phyloP scores from a whole-genome alignment of 2,888 invertebrate species.

The Ormyrus thymus region DNA sequence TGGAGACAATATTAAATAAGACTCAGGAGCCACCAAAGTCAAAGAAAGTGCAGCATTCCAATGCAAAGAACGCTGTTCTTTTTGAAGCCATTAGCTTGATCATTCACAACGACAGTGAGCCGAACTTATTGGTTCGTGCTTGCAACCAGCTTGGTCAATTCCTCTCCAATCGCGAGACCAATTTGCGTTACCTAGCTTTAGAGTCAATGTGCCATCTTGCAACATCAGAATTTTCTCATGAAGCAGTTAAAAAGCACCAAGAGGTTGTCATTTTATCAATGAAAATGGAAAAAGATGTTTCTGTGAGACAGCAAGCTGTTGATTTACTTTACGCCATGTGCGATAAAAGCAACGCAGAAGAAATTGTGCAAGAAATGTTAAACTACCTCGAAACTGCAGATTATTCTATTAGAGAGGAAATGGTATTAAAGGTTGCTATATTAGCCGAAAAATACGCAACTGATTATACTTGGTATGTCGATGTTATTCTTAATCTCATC shows the following conservation, averaged over 20 bases:
- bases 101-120: conserved; percentile 99
- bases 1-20: conserved; percentile 98
- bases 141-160: conserved; percentile 99
- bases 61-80: conserved; percentile 99
- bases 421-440: conserved; percentile 99
- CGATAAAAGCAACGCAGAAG: conserved; percentile 98
- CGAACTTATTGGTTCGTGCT: conserved; percentile 96
- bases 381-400: conserved; percentile 99
- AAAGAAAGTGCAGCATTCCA: conserved; percentile 99
- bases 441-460: conserved; percentile 99
- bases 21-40: conserved; percentile 99
- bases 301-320: conserved; percentile 97
- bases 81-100: conserved; percentile 99
- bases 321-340: conserved; percentile 99
- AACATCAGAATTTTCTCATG: conserved; percentile 99
- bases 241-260: conserved; percentile 99
- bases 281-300: conserved; percentile 99
- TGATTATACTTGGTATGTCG: conserved; percentile 99
- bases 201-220: conserved; percentile 99
- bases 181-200: conserved; percentile 96
- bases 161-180: conserved; percentile 97
- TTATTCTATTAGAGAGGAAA: conserved; percentile 99
- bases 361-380: conserved; percentile 99
- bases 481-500: conserved; percentile 98
- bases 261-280: conserved; percentile 99